Percentiles rank a stretch among this genome's conserved stretches.
phyloP scores from a whole-genome alignment of 2,888 invertebrate genomes.

The Amblyjoppa proteus region DNA sequence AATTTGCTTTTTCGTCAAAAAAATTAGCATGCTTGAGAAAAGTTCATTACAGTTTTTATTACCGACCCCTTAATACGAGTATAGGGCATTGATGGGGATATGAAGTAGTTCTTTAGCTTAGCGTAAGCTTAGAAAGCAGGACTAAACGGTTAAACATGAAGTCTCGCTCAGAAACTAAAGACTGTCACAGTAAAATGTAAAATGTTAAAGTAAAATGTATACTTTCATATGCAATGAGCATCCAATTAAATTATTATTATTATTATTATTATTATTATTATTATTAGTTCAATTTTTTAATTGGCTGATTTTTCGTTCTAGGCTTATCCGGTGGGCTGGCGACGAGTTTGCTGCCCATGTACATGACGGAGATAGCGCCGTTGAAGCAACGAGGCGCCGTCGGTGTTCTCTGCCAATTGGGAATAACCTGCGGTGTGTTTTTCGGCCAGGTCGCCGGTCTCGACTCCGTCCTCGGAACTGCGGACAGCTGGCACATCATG shows the following conservation, averaged over 20 bases:
- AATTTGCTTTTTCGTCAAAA: too few species aligned
- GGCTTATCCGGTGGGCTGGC: slow-evolving; percentile 89
- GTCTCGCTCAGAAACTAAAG: too few species aligned
- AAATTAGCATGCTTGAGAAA: too few species aligned
- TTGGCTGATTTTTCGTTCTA: slow-evolving; percentile 52
- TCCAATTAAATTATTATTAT: not conserved
- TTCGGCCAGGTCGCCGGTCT: slow-evolving; percentile 91
- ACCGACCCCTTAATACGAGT: too few species aligned
- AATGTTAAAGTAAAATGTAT: too few species aligned
- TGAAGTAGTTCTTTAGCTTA: too few species aligned
- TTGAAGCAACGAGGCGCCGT: slow-evolving; percentile 91
- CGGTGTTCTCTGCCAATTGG: slow-evolving; percentile 93
- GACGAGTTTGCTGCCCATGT: slow-evolving; percentile 95
- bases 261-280: not conserved
- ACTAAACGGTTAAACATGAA: too few species aligned
- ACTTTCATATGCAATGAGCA: too few species aligned
- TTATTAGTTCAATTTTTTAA: not conserved
- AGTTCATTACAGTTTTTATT: too few species aligned
- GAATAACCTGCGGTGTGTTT: slow-evolving; percentile 92
- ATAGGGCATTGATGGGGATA: too few species aligned
- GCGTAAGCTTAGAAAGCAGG: too few species aligned
- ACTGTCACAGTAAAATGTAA: too few species aligned
- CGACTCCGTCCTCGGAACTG: slow-evolving; percentile 89
- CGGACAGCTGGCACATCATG: slow-evolving; percentile 91
- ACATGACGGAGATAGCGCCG: slow-evolving; percentile 95